These are phyloP conservation scores for Probosciger aterrimus DNA, from an alignment of 2,113 vertebrate genomes.

Conservation along the genomic window DNA sequence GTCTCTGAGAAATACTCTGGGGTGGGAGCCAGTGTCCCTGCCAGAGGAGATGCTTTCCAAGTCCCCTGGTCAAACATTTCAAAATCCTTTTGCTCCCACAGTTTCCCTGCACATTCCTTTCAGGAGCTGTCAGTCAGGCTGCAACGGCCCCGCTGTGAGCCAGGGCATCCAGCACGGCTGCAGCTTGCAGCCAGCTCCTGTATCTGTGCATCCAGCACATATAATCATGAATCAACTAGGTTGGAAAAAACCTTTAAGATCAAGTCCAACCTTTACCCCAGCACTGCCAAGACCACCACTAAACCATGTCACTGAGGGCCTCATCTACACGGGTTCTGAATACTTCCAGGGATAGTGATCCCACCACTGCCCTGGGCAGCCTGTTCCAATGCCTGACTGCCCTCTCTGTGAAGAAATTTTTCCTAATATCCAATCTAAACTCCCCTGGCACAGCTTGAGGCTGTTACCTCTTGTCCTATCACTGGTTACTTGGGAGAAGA, in stretches of 20 bases:
- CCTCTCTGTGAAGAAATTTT: background rate
- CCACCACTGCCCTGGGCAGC: background rate
- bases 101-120: background rate
- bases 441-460: background rate
- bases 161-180: background rate
- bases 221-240: background rate
- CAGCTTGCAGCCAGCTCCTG: background rate
- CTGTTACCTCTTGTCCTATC: background rate
- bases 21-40: background rate
- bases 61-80: background rate
- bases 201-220: background rate
- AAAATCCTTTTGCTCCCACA: conserved; percentile 34
- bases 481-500: background rate
- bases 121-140: background rate
- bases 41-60: conserved; percentile 1
- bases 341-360: background rate
- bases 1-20: background rate
- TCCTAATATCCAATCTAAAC: background rate
- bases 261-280: background rate
- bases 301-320: too few relatives aligned
- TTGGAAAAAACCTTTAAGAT: background rate
- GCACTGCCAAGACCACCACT: too few relatives aligned
- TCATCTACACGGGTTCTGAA: background rate
- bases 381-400: background rate
- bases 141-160: fast-evolving